Evolutionary conservation across 37 sponge, comb jelly and placozoan genomes (phyloP), one percentile per base, ranked within the genome.

Genomic region (Beroe forskalii): DNA sequence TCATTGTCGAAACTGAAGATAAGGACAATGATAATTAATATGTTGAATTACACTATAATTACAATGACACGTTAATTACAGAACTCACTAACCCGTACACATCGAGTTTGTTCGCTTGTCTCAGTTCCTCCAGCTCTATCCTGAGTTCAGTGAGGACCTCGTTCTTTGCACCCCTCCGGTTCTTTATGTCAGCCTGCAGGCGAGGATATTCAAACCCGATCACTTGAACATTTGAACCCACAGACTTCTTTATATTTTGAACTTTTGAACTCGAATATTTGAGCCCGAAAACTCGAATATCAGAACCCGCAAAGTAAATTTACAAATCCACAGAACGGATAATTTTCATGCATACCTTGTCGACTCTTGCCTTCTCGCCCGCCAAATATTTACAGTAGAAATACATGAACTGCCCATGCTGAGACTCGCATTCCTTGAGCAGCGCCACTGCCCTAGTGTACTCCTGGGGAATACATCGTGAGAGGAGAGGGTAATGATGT

Each of bases 61-160:
- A n/a, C n/a, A n/a, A n/a, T n/a, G n/a, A n/a, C n/a, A n/a, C n/a
- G n/a, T n/a, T n/a, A n/a, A n/a, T n/a, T n/a, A n/a, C n/a, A 24
- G 4, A 8, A 24, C 20, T 64, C 20, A 8, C 75, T 32, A 12
- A 72, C 75, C 75, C 75, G 75, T 72, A 72, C 6, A 39, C 33
- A 39, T 72, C 75, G 8, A 72, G 75, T 37, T 72, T 72, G 9
- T 72, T 72, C 6, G 37, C 8, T 30, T 37, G 75, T 37, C 75
- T 72, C 3, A 72, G 75, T 39, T 72, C 32, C 75, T 72, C 75
- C 40, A 72, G 23, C 30, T 33, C 75, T 38, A 72, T 72, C 38
- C 75, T 27, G 14, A 72, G 75, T 3, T 72, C 40, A 23, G 20
- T 8, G 8, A 72, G 38, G 1, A 17, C 37, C 40, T 35, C 75